Evolutionary conservation across 2,888 invertebrate species (phyloP).

Genomic region (Acanthosepion pharaonis): DNA sequence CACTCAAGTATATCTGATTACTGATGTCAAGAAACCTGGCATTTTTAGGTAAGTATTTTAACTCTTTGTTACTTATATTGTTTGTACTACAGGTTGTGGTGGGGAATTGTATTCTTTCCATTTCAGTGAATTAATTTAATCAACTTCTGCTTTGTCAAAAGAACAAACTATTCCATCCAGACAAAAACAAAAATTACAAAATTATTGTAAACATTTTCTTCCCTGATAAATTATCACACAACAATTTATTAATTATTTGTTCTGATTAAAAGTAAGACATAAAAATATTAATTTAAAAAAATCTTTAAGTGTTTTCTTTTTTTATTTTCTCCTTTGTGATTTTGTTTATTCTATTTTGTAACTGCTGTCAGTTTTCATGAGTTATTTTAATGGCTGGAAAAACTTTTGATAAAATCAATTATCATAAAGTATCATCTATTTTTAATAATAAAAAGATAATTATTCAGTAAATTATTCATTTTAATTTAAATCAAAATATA

Average conservation of each 20-base stretch:
- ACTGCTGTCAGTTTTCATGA: too few relatives aligned
- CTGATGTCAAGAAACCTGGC: background rate
- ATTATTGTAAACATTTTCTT: too few relatives aligned
- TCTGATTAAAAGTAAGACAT: too few relatives aligned
- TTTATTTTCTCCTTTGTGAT: too few relatives aligned
- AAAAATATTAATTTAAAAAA: too few relatives aligned
- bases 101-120: background rate
- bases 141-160: constrained; percentile 3
- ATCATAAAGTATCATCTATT: too few relatives aligned
- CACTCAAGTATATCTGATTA: background rate
- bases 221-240: too few relatives aligned
- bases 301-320: too few relatives aligned
- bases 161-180: background rate
- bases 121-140: background rate
- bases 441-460: background rate
- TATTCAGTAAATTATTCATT: background rate
- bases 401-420: background rate
- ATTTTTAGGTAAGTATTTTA: background rate
- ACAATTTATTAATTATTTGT: too few relatives aligned
- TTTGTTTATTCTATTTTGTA: too few relatives aligned
- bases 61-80: background rate
- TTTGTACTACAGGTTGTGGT: background rate
- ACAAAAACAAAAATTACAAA: background rate
- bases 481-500: background rate
- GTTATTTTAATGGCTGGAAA: background rate